Base-by-base conservation (phyloP, 1,140 invertebrate species). In the Hylyphantes graminicola region DNA sequence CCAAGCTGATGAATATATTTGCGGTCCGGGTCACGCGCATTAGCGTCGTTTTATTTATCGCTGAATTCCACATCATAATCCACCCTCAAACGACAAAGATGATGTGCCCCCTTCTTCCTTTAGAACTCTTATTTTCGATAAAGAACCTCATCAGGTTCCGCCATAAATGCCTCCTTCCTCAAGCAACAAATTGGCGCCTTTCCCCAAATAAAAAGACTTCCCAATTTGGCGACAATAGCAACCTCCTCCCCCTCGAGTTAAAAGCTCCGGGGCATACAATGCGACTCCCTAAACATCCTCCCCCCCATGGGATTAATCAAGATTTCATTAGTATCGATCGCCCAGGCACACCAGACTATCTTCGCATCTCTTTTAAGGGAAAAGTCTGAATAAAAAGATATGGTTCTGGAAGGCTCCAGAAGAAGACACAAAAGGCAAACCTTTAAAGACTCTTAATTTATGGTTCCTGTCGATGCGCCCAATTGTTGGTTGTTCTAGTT, bases 271-370 rank as follows among this genome's bases (percentile, higher is more conserved):
- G 80, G 80, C 70, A 83, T 83, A 76, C 73, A 76, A 85, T 68
- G 74, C 73, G 77, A 74, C 68, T 85, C 82, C 82, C 82, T 68
- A 85, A 77, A 73, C 35, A 35, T 76, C 77, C 82, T 68, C 54
- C 82, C 50, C 68, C 82, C 81, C 82, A 77, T 70, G 82, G 82
- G 82, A 85, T 85, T 85, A 85, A 85, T 85, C 82, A 85, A 85
- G 82, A 85, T 85, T 85, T 85, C 82, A 85, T 85, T 85, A 85
- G 82, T 85, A 85, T 85, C 82, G 82, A 85, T 85, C 74, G 54
- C 63, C 72, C 54, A 63, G 21, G 35, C 51, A 17, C 13, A 21
- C 51, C 50, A 73, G 48, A 55, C 82, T 85, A 85, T 85, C 82
- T 85, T 77, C 63, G 73, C 73, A 85, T 85, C 82, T 83, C 70